Percentiles rank a stretch among this genome's conserved stretches.
Conservation (phyloP, 2,113 vertebrate species). For the Pristiophorus japonicus region DNA sequence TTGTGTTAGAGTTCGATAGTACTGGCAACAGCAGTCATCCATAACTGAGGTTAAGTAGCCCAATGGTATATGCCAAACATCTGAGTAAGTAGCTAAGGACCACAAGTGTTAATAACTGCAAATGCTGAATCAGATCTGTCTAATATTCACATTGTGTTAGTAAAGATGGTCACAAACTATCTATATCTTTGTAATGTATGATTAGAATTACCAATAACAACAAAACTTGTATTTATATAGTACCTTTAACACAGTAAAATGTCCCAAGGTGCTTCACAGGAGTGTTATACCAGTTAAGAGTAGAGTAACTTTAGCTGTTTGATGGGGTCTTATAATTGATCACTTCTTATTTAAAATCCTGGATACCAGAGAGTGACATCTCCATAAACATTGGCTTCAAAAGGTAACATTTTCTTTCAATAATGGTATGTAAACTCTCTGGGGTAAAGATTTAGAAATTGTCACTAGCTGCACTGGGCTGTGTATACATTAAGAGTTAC, state of each 20-base stretch:
- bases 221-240: no score
- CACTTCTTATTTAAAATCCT: not conserved
- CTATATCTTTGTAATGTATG: not conserved
- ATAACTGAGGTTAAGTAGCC: not conserved
- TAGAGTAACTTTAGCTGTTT: not conserved
- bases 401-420: not conserved
- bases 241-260: no score
- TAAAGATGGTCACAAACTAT: not conserved
- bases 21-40: no score
- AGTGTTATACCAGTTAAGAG: not conserved
- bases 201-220: not conserved
- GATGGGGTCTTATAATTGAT: not conserved
- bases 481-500: not conserved
- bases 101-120: not conserved
- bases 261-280: no score
- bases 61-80: not conserved
- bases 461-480: not conserved
- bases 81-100: not conserved
- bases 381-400: not conserved
- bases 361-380: not conserved
- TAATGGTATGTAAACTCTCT: not conserved
- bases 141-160: not conserved
- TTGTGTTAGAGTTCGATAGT: no score
- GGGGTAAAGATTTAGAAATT: not conserved
- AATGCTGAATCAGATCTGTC: not conserved